phyloP scores from a whole-genome alignment of 2,888 invertebrate genomes.

The Incurvaria masculella region DNA sequence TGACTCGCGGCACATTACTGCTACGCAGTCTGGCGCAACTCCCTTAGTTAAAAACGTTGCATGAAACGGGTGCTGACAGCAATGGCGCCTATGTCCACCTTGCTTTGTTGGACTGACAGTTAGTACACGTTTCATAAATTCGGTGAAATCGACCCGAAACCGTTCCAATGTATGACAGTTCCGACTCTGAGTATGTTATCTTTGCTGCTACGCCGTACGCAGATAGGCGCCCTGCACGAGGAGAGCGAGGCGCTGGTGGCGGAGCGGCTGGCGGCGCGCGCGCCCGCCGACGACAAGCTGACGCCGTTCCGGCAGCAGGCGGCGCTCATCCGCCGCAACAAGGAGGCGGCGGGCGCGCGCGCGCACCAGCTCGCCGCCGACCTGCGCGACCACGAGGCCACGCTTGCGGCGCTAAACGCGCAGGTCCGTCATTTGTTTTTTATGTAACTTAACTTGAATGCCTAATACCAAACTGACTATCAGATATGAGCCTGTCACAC shows the following conservation, averaged over 20 bases:
- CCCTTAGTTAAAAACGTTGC: no score
- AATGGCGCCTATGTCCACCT: background rate
- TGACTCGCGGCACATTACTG: conserved; percentile 1
- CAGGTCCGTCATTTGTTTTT: no score
- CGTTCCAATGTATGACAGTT: no score
- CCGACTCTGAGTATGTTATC: background rate
- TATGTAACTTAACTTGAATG: no score
- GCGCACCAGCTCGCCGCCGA: conserved; percentile 65
- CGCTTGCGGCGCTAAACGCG: conserved; percentile 55
- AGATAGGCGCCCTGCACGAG: conserved; percentile 50
- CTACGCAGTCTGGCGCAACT: no score
- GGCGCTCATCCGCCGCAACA: conserved; percentile 74
- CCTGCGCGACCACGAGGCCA: conserved; percentile 57
- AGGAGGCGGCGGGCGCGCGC: conserved; percentile 68
- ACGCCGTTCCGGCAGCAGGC: conserved; percentile 86
- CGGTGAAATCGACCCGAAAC: no score
- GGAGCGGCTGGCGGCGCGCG: conserved; percentile 62
- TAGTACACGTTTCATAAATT: no score
- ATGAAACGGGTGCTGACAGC: no score
- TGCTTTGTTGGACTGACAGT: no score
- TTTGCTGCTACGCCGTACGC: no score
- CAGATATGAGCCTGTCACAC: no score
- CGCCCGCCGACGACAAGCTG: conserved; percentile 69
- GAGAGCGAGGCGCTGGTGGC: conserved; percentile 73
- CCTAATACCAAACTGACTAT: no score